Percentiles rank a stretch among this genome's conserved stretches.
Conservation (phyloP, 2,113 vertebrate species). For the Fulmarus glacialis region DNA sequence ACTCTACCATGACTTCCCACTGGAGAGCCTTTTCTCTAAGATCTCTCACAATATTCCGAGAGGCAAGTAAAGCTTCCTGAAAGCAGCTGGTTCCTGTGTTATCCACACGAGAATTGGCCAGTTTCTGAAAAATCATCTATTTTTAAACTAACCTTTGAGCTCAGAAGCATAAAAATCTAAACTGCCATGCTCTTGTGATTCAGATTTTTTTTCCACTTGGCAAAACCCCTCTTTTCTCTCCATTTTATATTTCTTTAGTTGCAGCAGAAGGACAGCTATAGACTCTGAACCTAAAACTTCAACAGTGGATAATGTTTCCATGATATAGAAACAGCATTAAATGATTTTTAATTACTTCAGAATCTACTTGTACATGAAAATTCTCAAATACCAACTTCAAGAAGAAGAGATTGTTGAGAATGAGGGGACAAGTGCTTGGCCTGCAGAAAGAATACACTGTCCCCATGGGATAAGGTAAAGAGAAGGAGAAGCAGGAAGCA, state of each 20-base stretch:
- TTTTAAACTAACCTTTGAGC: slow-evolving; percentile 24
- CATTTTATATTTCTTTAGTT: background rate
- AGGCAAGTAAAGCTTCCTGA: background rate
- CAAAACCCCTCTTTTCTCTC: background rate
- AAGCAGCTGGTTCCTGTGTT: background rate
- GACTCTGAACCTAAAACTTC: background rate
- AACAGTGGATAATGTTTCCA: background rate
- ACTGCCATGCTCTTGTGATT: background rate
- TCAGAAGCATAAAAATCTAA: background rate
- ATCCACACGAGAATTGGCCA: background rate
- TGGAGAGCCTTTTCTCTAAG: background rate
- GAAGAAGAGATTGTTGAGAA: background rate
- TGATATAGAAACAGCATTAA: background rate
- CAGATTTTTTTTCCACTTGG: background rate
- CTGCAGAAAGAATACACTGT: background rate
- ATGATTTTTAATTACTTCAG: background rate
- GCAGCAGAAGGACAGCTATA: background rate
- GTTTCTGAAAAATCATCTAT: background rate
- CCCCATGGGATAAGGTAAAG: background rate
- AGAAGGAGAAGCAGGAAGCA: background rate
- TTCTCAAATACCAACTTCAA: background rate
- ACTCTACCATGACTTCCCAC: background rate
- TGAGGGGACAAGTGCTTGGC: background rate
- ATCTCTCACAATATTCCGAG: background rate
- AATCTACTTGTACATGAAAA: background rate